Evolutionary conservation across 2,888 invertebrate genomes (phyloP).

Genomic region (Conops quadrifasciatus): DNA sequence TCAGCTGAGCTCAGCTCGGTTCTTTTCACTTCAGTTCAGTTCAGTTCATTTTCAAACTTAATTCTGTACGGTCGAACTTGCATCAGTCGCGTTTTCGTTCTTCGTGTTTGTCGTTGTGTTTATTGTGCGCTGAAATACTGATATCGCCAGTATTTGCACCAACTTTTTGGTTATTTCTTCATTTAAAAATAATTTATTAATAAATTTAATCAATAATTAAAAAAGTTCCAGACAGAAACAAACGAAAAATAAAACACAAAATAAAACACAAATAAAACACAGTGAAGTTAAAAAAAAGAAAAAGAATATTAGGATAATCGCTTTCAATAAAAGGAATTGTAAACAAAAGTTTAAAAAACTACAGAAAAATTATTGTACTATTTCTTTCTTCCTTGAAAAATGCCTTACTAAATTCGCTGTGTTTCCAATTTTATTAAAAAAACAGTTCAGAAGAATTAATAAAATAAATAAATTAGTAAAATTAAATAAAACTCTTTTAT

Average conservation of each 20-base stretch:
- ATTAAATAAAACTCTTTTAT: not conserved
- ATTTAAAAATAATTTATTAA: conserved; percentile 30
- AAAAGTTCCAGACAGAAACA: not conserved
- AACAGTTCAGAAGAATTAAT: too few relatives aligned
- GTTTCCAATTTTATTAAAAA: conserved; percentile 6
- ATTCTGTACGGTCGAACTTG: conserved; percentile 47
- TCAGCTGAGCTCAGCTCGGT: not conserved
- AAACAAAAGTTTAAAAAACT: not conserved
- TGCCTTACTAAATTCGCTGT: conserved; percentile 16
- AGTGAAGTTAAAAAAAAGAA: not conserved
- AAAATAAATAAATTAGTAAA: not conserved
- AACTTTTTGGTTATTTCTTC: not conserved
- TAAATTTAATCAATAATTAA: conserved; percentile 23
- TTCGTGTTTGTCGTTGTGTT: conserved; percentile 54
- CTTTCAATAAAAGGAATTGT: not conserved
- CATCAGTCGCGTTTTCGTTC: conserved; percentile 61
- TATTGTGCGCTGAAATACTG: conserved; percentile 23
- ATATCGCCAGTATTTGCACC: not conserved
- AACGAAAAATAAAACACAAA: not conserved
- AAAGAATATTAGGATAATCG: not conserved
- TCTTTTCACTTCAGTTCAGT: conserved; percentile 49
- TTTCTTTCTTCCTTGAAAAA: not conserved
- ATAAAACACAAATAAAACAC: not conserved
- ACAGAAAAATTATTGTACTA: not conserved
- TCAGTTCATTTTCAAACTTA: conserved; percentile 52